A percentile compares a stretch with the other conserved stretches of the same genome.
Evolutionary conservation across 1,140 invertebrate genomes (phyloP).

Genomic region (Drosophila melanogaster): DNA sequence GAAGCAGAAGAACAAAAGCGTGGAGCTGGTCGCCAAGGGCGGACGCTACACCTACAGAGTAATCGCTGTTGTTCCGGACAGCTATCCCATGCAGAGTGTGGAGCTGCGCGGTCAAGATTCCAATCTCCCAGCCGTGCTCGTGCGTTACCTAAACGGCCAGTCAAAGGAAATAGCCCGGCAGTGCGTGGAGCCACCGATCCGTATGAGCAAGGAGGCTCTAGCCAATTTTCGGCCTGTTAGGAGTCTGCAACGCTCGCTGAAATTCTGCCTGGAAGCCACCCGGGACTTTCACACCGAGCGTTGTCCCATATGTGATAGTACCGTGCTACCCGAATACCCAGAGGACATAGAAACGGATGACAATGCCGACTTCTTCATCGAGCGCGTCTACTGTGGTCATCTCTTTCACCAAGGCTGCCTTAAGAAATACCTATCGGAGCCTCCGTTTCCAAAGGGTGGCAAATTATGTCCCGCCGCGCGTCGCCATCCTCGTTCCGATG

Average conservation of each 20-base stretch:
- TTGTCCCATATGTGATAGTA: constrained; percentile 88
- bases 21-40: constrained; percentile 87
- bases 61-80: constrained; percentile 87
- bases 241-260: constrained; percentile 87
- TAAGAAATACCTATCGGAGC: constrained; percentile 90
- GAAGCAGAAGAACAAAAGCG: constrained; percentile 88
- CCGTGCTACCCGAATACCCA: constrained; percentile 87
- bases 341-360: constrained; percentile 87
- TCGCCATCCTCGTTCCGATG: constrained; percentile 79
- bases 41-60: constrained; percentile 87
- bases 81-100: constrained; percentile 87
- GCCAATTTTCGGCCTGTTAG: constrained; percentile 87
- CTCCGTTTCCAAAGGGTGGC: constrained; percentile 89
- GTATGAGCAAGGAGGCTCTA: constrained; percentile 84
- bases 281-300: constrained; percentile 87
- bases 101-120: constrained; percentile 87
- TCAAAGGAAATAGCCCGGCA: constrained; percentile 88
- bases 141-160: constrained; percentile 88
- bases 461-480: constrained; percentile 84
- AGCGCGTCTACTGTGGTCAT: constrained; percentile 91
- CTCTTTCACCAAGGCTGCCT: constrained; percentile 90
- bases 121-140: constrained; percentile 89
- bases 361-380: constrained; percentile 87
- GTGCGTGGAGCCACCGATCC: constrained; percentile 90
- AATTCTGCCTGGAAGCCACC: constrained; percentile 88